These are phyloP conservation scores for Acrocephalus kingi DNA, from an alignment of 2,113 vertebrate genomes.

Conservation along the genomic window DNA sequence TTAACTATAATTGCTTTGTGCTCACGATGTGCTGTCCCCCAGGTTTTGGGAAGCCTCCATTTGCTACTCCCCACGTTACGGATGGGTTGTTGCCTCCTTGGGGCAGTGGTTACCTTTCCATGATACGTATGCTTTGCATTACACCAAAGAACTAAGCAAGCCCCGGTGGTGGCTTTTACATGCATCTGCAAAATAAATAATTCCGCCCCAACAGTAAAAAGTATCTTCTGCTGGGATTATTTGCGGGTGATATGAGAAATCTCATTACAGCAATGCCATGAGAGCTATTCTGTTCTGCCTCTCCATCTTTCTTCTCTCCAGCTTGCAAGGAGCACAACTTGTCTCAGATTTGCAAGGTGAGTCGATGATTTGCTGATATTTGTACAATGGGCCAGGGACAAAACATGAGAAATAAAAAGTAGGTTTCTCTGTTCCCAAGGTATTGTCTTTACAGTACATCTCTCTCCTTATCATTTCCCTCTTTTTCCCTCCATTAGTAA, in stretches of 20 bases:
- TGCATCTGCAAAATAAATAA: not conserved
- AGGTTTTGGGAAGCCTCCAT: not conserved
- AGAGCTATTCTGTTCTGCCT: not conserved
- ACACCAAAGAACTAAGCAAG: not conserved
- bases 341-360: not conserved
- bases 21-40: not conserved
- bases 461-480: not conserved
- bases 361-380: not conserved
- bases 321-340: not conserved
- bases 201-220: not conserved
- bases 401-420: not conserved
- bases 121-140: not conserved
- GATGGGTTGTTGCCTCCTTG: not conserved
- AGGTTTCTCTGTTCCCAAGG: not conserved
- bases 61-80: fast-evolving
- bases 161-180: not conserved
- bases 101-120: not conserved
- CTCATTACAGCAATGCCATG: fast-evolving
- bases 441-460: not conserved
- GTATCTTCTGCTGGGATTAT: not conserved
- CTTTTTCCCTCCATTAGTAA: not conserved
- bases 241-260: not conserved
- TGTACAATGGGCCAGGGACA: not conserved
- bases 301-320: not conserved
- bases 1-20: not conserved